Conservation (phyloP, 2,113 vertebrate genomes). For the Neotoma lepida region DNA sequence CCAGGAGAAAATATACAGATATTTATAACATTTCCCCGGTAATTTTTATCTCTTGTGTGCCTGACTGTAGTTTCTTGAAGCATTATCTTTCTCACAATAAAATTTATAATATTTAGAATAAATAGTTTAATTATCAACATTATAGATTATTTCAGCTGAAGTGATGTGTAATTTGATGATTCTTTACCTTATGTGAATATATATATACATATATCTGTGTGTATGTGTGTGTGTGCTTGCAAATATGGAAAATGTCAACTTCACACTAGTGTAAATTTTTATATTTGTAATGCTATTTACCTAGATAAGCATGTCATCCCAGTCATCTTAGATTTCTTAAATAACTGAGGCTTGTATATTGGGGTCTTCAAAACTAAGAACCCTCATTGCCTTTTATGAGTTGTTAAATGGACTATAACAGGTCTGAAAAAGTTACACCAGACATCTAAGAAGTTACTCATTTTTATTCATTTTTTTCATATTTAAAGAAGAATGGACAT, state of each 20-base stretch:
- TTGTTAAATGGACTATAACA: not conserved
- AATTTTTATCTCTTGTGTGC: not conserved
- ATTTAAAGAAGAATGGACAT: not conserved
- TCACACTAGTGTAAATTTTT: not conserved
- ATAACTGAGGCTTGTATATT: not conserved
- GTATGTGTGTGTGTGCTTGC: not conserved
- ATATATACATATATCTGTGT: not conserved
- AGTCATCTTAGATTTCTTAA: not conserved
- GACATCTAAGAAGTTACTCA: not conserved
- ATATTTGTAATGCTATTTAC: not conserved
- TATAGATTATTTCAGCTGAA: slow-evolving; percentile 20
- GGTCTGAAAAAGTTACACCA: not conserved
- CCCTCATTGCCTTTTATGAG: not conserved
- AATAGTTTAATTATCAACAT: slow-evolving; percentile 21
- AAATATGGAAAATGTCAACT: slow-evolving; percentile 8
- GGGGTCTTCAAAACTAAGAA: not conserved
- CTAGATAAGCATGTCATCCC: not conserved
- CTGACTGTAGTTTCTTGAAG: not conserved
- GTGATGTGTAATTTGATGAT: not conserved
- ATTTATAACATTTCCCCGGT: slow-evolving; percentile 14
- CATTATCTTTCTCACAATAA: slow-evolving; percentile 6
- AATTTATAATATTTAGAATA: slow-evolving; percentile 38
- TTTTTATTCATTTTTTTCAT: not conserved
- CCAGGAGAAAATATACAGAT: not conserved
- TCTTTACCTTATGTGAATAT: not conserved